These are phyloP conservation scores for Drosophila grimshawi DNA, from an alignment of 1,140 invertebrate species.

Conservation along the genomic window DNA sequence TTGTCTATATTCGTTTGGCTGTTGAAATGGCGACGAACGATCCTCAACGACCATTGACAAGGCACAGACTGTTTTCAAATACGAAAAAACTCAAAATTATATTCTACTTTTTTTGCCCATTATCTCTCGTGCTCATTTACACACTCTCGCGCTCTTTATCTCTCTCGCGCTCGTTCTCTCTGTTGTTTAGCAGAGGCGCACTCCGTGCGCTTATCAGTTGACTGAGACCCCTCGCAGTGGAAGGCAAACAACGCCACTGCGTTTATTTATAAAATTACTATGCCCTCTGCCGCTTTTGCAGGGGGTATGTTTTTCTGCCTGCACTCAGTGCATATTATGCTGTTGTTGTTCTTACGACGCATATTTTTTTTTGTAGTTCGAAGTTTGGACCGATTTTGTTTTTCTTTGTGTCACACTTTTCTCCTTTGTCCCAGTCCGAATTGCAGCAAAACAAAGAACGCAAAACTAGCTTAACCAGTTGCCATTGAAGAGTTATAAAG, in stretches of 20 bases:
- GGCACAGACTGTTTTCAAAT: slow-evolving; percentile 49
- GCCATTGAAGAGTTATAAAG: background rate
- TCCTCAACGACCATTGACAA: slow-evolving; percentile 52
- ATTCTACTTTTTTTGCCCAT: slow-evolving; percentile 44
- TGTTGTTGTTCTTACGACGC: slow-evolving; percentile 25
- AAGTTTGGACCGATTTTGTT: background rate
- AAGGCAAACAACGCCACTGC: slow-evolving; percentile 32
- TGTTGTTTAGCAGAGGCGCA: slow-evolving; percentile 2
- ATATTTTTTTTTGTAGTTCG: slow-evolving; percentile 21
- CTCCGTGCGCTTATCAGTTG: slow-evolving; percentile 39
- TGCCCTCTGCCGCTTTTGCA: background rate
- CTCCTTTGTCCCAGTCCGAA: slow-evolving; percentile 42
- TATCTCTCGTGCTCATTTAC: slow-evolving; percentile 16
- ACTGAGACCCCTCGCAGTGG: slow-evolving; percentile 7
- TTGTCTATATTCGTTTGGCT: slow-evolving; percentile 15
- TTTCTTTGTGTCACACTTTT: slow-evolving; percentile 17
- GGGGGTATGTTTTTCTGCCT: slow-evolving; percentile 46
- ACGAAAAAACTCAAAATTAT: slow-evolving; percentile 55
- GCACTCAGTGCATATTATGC: slow-evolving; percentile 23
- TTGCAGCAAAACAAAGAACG: slow-evolving; percentile 45
- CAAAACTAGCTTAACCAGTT: slow-evolving; percentile 63
- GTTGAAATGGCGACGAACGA: slow-evolving; percentile 31
- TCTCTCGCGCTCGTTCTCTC: slow-evolving; percentile 2
- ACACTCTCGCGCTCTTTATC: slow-evolving; percentile 2
- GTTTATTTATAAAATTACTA: slow-evolving; percentile 30